Evolutionary conservation across 2,888 invertebrate species (phyloP).

Genomic region (Leptarthrus brevirostris): DNA sequence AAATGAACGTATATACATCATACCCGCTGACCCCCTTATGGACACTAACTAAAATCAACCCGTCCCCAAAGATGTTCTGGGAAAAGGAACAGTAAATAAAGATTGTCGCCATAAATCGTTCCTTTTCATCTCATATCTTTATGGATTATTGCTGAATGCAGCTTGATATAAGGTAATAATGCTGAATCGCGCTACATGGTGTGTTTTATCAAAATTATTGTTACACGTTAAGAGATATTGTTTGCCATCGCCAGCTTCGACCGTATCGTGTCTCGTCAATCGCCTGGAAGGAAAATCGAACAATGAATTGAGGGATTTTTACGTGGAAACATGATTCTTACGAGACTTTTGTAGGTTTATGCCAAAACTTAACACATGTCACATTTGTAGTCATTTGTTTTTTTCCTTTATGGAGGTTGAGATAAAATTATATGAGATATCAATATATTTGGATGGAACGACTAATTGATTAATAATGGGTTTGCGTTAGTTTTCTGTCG

Average conservation of each 20-base stretch:
- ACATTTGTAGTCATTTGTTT: not conserved
- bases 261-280: constrained; percentile 24
- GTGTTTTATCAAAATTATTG: constrained; percentile 35
- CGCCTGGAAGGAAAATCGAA: constrained; percentile 19
- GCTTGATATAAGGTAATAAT: constrained; percentile 21
- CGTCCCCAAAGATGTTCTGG: not conserved
- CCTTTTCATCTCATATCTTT: constrained; percentile 29
- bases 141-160: constrained; percentile 46
- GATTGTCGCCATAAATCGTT: constrained; percentile 40
- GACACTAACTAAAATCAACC: not conserved
- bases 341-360: constrained; percentile 5
- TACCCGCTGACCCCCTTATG: not conserved
- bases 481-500: too few relatives aligned
- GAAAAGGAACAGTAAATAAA: constrained; percentile 19
- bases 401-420: not conserved
- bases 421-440: not conserved
- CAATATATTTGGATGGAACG: not conserved
- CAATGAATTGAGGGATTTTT: constrained; percentile 14
- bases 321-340: not conserved
- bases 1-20: not conserved
- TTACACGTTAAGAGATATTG: not conserved
- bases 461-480: too few relatives aligned
- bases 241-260: not conserved
- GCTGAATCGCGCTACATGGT: constrained; percentile 11
- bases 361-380: not conserved